phyloP scores from a whole-genome alignment of 2,888 invertebrate genomes.

The Sarcophaga rosellei region DNA sequence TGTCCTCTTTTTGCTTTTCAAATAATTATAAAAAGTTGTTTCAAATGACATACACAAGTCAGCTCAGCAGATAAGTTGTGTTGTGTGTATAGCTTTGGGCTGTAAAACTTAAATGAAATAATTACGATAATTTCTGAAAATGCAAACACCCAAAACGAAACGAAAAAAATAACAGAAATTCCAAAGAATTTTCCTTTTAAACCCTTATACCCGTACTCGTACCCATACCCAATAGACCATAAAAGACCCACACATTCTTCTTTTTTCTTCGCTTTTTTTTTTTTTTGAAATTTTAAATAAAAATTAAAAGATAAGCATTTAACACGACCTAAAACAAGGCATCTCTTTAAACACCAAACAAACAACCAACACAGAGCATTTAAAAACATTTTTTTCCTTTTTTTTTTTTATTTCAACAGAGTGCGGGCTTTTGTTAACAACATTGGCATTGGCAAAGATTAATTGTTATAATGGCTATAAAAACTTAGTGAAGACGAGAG shows the following conservation, averaged over 20 bases:
- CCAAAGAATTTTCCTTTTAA: conserved; percentile 76
- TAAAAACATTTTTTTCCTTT: too few relatives aligned
- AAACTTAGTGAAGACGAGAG: neutral
- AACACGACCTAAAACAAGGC: conserved; percentile 75
- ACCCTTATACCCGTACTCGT: conserved; percentile 70
- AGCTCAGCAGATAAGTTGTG: conserved; percentile 58
- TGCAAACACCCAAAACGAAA: conserved; percentile 19
- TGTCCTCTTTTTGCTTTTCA: neutral
- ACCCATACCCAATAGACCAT: neutral
- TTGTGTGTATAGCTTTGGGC: neutral
- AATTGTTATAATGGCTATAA: conserved; percentile 75
- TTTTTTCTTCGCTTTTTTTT: neutral
- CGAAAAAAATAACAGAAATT: conserved; percentile 27
- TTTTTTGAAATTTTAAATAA: conserved; percentile 67
- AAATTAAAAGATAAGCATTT: conserved; percentile 80
- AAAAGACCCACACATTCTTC: neutral
- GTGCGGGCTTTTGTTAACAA: conserved; percentile 73
- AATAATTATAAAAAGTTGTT: conserved; percentile 64
- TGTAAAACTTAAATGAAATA: conserved; percentile 42
- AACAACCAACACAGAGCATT: neutral
- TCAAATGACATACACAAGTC: conserved; percentile 57
- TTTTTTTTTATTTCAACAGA: conserved; percentile 3
- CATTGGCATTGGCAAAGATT: conserved; percentile 80
- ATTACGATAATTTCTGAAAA: conserved; percentile 48
- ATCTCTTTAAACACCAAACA: conserved; percentile 5